Percentiles rank a stretch among this genome's conserved stretches.
phyloP scores from a whole-genome alignment of 2,113 vertebrate species.

The Puma concolor region DNA sequence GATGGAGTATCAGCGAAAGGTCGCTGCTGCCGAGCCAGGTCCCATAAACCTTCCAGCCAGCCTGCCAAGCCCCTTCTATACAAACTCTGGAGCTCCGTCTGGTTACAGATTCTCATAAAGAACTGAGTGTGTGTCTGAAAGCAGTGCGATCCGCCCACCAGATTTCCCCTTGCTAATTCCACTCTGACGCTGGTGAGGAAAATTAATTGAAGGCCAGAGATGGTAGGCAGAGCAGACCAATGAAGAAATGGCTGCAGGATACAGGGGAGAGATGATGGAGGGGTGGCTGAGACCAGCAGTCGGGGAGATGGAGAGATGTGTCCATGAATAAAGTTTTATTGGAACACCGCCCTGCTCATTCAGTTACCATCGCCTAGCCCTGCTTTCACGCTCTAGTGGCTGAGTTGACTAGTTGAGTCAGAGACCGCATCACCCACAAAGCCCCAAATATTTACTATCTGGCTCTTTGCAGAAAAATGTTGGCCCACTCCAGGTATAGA shows the following conservation, averaged over 20 bases:
- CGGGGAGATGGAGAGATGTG: not conserved
- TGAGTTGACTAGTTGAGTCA: not conserved
- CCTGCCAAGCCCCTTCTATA: not conserved
- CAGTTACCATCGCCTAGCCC: rapidly evolving
- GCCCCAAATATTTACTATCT: not conserved
- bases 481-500: not conserved
- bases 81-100: not conserved
- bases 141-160: rapidly evolving
- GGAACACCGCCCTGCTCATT: not conserved
- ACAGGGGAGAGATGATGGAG: not conserved
- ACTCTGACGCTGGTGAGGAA: not conserved
- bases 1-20: not conserved
- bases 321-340: not conserved
- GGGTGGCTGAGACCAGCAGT: not conserved
- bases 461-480: not conserved
- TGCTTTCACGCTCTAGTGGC: not conserved
- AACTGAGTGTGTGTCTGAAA: not conserved
- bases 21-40: not conserved
- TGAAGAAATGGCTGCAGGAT: not conserved
- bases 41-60: not conserved
- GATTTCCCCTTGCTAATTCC: not conserved
- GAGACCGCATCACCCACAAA: not conserved
- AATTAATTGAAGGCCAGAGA: not conserved
- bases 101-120: not conserved
- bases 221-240: not conserved